These are phyloP conservation scores for Cephalopachus bancanus DNA, from an alignment of 2,797 vertebrate genomes.

Conservation along the genomic window DNA sequence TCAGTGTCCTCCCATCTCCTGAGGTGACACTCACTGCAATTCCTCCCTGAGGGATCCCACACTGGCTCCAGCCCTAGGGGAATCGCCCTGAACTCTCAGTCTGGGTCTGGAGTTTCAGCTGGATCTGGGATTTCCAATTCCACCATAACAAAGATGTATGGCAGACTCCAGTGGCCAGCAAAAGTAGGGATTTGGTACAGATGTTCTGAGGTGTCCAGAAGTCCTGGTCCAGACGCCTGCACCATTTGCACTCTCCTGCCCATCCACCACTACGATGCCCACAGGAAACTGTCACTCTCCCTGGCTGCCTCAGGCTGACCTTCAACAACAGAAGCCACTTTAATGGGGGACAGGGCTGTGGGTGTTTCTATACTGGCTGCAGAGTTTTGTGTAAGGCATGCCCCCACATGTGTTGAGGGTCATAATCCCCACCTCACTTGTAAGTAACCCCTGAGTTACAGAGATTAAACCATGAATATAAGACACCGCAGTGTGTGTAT, in stretches of 20 bases:
- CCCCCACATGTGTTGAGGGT: background rate
- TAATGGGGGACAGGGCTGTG: background rate
- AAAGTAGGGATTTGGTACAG: background rate
- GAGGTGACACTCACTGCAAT: background rate
- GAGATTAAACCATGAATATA: constrained; percentile 4
- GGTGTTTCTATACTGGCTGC: background rate
- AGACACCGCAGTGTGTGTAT: background rate
- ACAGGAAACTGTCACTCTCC: background rate
- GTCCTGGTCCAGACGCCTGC: background rate
- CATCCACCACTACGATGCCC: background rate
- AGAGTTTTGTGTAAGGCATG: constrained; percentile 5
- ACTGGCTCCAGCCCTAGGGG: fast-evolving
- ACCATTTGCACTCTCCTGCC: background rate
- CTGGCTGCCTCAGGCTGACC: background rate
- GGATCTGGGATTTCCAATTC: background rate
- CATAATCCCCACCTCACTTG: background rate
- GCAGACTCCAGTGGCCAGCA: background rate
- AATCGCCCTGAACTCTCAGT: background rate
- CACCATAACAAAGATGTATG: background rate
- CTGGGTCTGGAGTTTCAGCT: background rate
- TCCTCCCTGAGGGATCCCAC: background rate
- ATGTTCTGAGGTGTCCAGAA: background rate
- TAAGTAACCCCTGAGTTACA: background rate
- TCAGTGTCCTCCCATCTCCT: background rate
- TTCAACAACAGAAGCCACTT: constrained; percentile 29